phyloP scores from a whole-genome alignment of 2,113 vertebrate species.

The Anas platyrhynchos region DNA sequence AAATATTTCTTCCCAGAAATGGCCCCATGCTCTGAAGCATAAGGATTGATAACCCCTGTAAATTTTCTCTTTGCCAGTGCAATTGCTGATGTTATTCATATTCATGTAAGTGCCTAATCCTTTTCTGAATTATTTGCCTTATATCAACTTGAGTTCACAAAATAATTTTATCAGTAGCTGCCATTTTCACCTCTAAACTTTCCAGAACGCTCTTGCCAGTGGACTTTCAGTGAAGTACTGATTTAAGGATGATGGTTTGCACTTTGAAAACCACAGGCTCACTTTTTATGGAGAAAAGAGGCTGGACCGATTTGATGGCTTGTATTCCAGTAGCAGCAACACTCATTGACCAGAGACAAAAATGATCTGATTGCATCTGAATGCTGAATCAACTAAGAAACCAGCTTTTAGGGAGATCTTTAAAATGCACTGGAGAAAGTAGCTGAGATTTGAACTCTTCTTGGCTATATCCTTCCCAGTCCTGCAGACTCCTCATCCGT shows the following conservation, averaged over 20 bases:
- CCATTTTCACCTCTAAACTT: slow-evolving; percentile 46
- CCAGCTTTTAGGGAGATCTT: not conserved
- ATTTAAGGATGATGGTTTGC: slow-evolving; percentile 30
- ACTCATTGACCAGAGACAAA: not conserved
- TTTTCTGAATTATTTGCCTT: slow-evolving; percentile 58
- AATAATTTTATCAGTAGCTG: slow-evolving; percentile 44
- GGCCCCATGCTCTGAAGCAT: not conserved
- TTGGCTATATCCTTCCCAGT: not conserved
- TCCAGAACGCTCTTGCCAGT: slow-evolving; percentile 9
- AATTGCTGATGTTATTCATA: slow-evolving; percentile 53
- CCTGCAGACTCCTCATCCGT: not conserved
- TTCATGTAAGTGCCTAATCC: slow-evolving; percentile 54
- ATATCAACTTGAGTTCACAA: slow-evolving; percentile 38
- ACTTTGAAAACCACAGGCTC: slow-evolving; percentile 8
- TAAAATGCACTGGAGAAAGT: not conserved
- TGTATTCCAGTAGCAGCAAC: not conserved
- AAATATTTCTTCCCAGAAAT: slow-evolving; percentile 61
- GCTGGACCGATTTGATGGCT: not conserved
- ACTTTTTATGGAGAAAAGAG: not conserved
- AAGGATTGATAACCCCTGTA: slow-evolving; percentile 59
- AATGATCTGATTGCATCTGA: not conserved
- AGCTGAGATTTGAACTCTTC: not conserved
- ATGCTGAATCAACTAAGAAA: not conserved
- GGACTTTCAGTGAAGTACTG: not conserved
- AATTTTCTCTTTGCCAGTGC: slow-evolving; percentile 39